Percentiles rank a stretch among this genome's conserved stretches.
Conservation (phyloP, 2,888 invertebrate genomes). For the Pyrrhosoma nymphula region DNA sequence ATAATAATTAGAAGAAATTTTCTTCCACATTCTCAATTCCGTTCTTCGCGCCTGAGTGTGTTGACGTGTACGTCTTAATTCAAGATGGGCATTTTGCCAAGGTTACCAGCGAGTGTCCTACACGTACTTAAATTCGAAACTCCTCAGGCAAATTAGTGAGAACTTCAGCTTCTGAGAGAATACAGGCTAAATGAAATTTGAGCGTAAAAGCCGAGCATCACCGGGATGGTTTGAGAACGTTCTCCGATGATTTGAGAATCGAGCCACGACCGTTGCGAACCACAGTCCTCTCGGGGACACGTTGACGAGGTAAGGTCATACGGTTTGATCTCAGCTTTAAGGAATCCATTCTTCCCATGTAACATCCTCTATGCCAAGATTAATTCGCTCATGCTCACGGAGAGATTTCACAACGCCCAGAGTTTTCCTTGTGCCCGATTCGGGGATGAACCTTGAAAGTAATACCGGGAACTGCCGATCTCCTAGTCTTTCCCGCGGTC, state of each 20-base stretch:
- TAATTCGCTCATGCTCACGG: background rate
- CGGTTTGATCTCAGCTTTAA: conserved; percentile 12
- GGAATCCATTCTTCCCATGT: conserved; percentile 5
- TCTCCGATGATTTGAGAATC: background rate
- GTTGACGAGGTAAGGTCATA: background rate
- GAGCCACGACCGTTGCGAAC: background rate
- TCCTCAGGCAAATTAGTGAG: too few relatives aligned
- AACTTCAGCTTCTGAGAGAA: background rate
- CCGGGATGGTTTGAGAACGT: background rate
- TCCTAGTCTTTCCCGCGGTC: background rate
- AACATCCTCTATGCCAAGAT: conserved; percentile 3
- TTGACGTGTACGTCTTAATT: too few relatives aligned
- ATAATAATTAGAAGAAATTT: too few relatives aligned
- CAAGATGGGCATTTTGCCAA: too few relatives aligned
- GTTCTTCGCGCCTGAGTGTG: too few relatives aligned
- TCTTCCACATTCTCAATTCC: too few relatives aligned
- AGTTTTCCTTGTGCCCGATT: conserved; percentile 9
- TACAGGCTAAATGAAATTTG: background rate
- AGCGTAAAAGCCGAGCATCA: background rate
- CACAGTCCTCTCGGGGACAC: background rate
- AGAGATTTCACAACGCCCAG: background rate
- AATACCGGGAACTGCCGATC: background rate
- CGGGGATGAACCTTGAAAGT: background rate
- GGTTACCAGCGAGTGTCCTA: too few relatives aligned
- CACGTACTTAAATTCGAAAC: too few relatives aligned